Evolutionary conservation across 2,888 invertebrate species (phyloP), one percentile per base, ranked within the genome.

Genomic region (Automeris io): DNA sequence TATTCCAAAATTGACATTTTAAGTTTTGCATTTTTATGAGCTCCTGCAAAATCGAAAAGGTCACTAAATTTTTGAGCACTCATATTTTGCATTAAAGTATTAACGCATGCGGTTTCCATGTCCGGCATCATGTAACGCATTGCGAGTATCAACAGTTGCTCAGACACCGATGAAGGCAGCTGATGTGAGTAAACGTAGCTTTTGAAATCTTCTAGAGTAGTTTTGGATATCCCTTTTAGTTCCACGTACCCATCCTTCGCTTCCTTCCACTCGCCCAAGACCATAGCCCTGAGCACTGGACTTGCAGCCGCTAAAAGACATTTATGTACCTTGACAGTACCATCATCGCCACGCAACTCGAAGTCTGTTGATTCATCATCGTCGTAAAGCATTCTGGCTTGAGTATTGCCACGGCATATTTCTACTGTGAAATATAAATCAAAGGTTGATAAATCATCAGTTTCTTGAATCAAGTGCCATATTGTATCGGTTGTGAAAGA

Each of bases 281-380:
- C 7, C 43, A 43, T 37, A 1, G 21, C 12, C 5, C 16, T 21
- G 12, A 43, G 29, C 0, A 43, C 40, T 3, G 43, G 43, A 18
- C 43, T 43, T 8, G 26, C 12, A 2, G 33, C 35, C 2, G 35
- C 37, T 13, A 43, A 33, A 5, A 40, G 21, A 6, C 23, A 26
- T 8, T 29, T 40, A 24, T 43, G 43, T 16, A 38, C 35, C 5
- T 8, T 16, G n/a, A 43, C 38, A 4, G 29, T 16, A 2, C 29
- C 13, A 5, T 29, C 29, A 8, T 29, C 16, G 8, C 57, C 49
- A 3, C 62, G 56, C 45, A 72, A 63, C 18, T 69, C 61, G 7
- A 29, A 29, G 16, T 29, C 29, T n/a, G 29, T 29, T 29, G 5
- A 5, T 29, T 29, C 29, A 16, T 29, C 1, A 16, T 29, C 16